Evolutionary conservation across 1,140 invertebrate species (phyloP), one percentile per base, ranked within the genome.

Genomic region (Planococcus citri): DNA sequence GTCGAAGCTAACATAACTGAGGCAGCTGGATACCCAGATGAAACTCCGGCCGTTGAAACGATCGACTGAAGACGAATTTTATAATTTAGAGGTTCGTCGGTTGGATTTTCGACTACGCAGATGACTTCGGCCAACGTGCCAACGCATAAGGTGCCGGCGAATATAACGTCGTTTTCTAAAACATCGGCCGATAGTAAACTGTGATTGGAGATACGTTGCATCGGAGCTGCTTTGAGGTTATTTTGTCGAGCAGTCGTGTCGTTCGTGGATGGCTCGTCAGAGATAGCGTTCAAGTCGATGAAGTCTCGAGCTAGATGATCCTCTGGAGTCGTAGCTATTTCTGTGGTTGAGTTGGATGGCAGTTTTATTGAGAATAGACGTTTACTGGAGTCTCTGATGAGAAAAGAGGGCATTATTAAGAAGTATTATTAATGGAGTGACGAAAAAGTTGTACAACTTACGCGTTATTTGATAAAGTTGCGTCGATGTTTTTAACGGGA

Each of bases 91-190:
- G 22, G 1, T 6, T 64, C 60, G 3, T 22, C 9, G 10, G 22
- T 25, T 1, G 60, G 60, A 25, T 64, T 64, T 20, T 64, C 60
- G 2, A 64, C 25, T 1, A 10, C 60, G 2, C 10, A 4, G 25
- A 64, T 64, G 10, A 64, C 60, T 9, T 24, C 60, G 2, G 25
- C 60, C 17, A 25, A 27, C 3, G 60, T 64, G 22, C 60, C 60
- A 64, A 64, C 22, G 25, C 60, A 64, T 64, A 64, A 64, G 9
- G 20, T 64, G 24, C 60, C 60, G 3, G 60, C 60, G 60, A 25
- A 27, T 25, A 64, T 64, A 27, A 4, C 22, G 2, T 51, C 41
- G 6, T 17, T 17, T n/a, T 51, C 41, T 4, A 17, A 3, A 20
- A 3, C 41, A 20, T 51, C 41, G 41, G 6, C 41, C 2, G 10